A percentile compares a stretch with the other conserved stretches of the same genome.
Conservation (phyloP, 2,113 vertebrate genomes). For the Onychorhynchus coronatus region DNA sequence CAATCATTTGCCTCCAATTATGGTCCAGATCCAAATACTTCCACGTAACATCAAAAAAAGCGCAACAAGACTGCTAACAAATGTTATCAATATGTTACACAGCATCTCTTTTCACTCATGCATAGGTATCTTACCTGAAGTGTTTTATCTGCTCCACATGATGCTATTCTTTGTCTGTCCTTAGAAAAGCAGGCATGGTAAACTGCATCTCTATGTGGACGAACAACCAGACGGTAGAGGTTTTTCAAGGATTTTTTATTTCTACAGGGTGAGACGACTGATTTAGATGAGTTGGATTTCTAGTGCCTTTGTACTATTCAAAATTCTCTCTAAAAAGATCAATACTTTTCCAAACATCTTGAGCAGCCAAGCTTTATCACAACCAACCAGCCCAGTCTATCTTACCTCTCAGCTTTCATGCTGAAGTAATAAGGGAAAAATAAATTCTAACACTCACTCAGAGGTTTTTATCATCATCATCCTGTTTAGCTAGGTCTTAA, state of each 20-base stretch:
- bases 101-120: not conserved
- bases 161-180: slow-evolving; percentile 87
- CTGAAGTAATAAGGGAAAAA: not conserved
- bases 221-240: slow-evolving; percentile 87
- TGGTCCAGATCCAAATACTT: not conserved
- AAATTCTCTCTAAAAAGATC: not conserved
- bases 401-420: not conserved
- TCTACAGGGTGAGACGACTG: slow-evolving; percentile 66
- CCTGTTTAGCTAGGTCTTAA: not conserved
- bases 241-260: slow-evolving; percentile 87
- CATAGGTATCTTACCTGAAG: slow-evolving; percentile 79
- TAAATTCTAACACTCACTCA: not conserved
- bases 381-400: not conserved
- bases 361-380: not conserved
- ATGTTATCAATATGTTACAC: not conserved
- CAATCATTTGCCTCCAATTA: not conserved
- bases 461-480: not conserved
- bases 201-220: slow-evolving; percentile 89
- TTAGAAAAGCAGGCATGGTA: slow-evolving; percentile 92
- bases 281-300: not conserved
- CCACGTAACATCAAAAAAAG: not conserved
- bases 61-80: not conserved
- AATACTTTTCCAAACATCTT: not conserved
- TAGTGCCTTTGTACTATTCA: not conserved
- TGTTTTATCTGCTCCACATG: slow-evolving; percentile 89